Evolutionary conservation across 2,113 vertebrate species (phyloP), one percentile per base, ranked within the genome.

Genomic region (Takifugu bimaculatus): DNA sequence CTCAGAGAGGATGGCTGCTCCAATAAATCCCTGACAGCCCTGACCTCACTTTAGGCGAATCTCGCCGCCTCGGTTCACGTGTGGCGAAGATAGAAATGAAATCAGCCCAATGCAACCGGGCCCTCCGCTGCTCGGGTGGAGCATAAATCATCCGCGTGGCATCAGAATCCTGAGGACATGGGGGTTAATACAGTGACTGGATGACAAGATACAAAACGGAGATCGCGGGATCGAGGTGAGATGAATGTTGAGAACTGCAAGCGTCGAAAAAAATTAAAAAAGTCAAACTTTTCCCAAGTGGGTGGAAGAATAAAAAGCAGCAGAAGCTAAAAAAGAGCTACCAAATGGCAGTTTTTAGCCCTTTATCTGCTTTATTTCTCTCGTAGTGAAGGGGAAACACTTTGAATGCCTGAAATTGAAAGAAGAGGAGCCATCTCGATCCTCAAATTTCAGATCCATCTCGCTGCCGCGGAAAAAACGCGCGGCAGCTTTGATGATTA

Each of bases 21-120:
- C 60, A 26, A 60, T 61, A 64, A 29, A n/a, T 64, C 50, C 48
- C 26, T 2, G 14, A 55, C 57, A 35, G 50, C 28, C 27, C 27
- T 63, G 58, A 72, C 51, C 69, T 57, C 35, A 57, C 52, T 47
- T 66, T 53, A 56, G 29, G 54, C 63, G 56, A 48, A 60, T 48
- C 5, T 2, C 49, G 20, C 52, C 57, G 35, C 48, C 3, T 68
- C 26, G 59, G 50, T 26, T 51, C 6, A 5, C 26, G 27, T 12
- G 29, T 6, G n/a, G 28, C 53, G 60, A 53, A 64, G 42, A 64
- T 64, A 53, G 43, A 62, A 54, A 65, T 73, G 63, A 28, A 50
- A 27, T 42, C 55, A 72, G 50, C 32, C 56, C 42, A 26, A 57
- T 27, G 57, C 32, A 57, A 52, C 51, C 66, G 5, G 13, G 60